These are phyloP conservation scores for Drosophila sordidula DNA, from an alignment of 2,888 invertebrate genomes.

Conservation along the genomic window DNA sequence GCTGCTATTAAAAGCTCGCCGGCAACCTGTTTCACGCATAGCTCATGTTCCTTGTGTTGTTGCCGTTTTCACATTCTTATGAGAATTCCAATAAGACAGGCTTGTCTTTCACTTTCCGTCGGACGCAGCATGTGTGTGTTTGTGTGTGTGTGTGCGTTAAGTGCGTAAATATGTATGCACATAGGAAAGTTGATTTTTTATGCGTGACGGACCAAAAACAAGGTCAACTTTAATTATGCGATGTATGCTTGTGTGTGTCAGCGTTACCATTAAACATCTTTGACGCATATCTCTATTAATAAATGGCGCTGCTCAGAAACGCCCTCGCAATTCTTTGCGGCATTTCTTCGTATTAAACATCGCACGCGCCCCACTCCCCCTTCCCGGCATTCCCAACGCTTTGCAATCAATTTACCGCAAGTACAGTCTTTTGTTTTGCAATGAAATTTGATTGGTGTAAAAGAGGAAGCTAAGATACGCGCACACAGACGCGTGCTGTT, in stretches of 20 bases:
- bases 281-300: slow-evolving; percentile 47
- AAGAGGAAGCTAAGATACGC: slow-evolving; percentile 30
- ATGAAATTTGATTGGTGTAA: slow-evolving; percentile 40
- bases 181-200: slow-evolving; percentile 60
- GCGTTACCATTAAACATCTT: slow-evolving; percentile 38
- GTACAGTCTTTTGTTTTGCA: slow-evolving; percentile 68
- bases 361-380: neutral
- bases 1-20: slow-evolving; percentile 25
- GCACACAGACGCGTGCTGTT: neutral
- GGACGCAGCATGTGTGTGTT: slow-evolving; percentile 26
- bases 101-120: slow-evolving; percentile 71
- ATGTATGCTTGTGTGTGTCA: slow-evolving; percentile 7
- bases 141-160: slow-evolving; percentile 8
- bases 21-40: slow-evolving; percentile 54
- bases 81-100: slow-evolving; percentile 72
- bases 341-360: slow-evolving; percentile 3
- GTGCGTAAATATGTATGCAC: slow-evolving; percentile 6
- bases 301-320: slow-evolving; percentile 18
- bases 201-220: slow-evolving; percentile 56
- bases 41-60: slow-evolving; percentile 25
- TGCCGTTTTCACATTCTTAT: slow-evolving; percentile 71
- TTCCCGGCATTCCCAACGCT: neutral
- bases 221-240: slow-evolving; percentile 47
- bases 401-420: slow-evolving; percentile 34
- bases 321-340: slow-evolving; percentile 38